Conservation (phyloP, 2,113 vertebrate genomes). For the Syngnathoides biaculeatus region DNA sequence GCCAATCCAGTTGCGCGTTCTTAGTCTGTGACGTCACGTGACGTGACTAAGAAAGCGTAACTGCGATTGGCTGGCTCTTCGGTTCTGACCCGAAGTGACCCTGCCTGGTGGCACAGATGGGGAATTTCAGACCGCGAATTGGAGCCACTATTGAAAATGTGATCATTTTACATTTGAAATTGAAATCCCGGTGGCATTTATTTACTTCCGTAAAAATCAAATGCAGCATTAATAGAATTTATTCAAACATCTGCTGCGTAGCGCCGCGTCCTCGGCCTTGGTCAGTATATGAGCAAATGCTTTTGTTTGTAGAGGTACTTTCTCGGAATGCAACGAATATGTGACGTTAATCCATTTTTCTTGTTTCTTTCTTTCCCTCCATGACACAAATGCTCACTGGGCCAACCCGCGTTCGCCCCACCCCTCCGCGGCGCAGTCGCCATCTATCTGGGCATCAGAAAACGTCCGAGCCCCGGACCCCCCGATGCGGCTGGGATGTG, state of each 20-base stretch:
- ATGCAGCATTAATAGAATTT: not conserved
- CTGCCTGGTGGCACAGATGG: too few species aligned
- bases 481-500: conserved; percentile 85
- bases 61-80: too few species aligned
- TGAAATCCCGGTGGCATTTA: too few species aligned
- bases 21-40: too few species aligned
- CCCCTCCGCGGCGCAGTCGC: conserved; percentile 72
- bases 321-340: not conserved
- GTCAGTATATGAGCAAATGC: not conserved
- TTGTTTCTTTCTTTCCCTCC: not conserved
- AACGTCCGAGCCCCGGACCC: conserved; percentile 77
- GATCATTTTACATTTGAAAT: too few species aligned
- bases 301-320: not conserved
- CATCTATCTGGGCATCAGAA: conserved; percentile 94
- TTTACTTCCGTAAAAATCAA: too few species aligned
- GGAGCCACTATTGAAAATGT: too few species aligned
- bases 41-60: too few species aligned
- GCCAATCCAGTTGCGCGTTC: too few species aligned
- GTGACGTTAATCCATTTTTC: conserved; percentile 29
- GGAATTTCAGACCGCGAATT: too few species aligned
- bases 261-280: not conserved
- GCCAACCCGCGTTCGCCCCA: not conserved
- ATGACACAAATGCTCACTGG: not conserved
- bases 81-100: too few species aligned
- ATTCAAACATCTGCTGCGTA: too few species aligned